A percentile compares a stretch with the other conserved stretches of the same genome.
These are phyloP conservation scores for Eretmocerus hayati DNA, from an alignment of 2,888 invertebrate genomes.

Conservation along the genomic window DNA sequence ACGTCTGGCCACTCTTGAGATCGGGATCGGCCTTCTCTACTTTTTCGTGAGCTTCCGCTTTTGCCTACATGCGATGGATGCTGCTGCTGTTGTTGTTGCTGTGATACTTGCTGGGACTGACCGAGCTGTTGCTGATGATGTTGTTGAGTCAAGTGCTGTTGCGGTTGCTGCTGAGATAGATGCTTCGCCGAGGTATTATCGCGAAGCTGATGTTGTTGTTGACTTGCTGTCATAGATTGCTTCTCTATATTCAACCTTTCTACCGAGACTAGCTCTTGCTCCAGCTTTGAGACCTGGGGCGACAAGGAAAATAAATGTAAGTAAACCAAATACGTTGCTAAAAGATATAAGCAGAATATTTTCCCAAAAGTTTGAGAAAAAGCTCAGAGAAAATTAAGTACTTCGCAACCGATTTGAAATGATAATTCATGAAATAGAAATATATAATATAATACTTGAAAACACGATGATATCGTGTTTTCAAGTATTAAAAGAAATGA, in stretches of 20 bases:
- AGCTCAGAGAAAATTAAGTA: too few species aligned
- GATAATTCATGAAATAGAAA: too few species aligned
- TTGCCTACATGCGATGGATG: slow-evolving; percentile 36
- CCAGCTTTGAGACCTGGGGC: slow-evolving; percentile 62
- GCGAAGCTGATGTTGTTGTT: slow-evolving; percentile 19
- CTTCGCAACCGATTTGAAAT: too few species aligned
- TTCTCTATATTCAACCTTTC: slow-evolving; percentile 67
- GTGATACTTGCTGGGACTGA: slow-evolving; percentile 38
- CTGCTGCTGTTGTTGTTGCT: slow-evolving; percentile 35
- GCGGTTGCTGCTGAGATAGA: slow-evolving; percentile 27
- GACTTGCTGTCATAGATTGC: slow-evolving; percentile 47
- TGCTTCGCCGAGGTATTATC: slow-evolving; percentile 28
- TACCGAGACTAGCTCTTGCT: slow-evolving; percentile 68
- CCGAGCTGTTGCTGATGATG: slow-evolving; percentile 30
- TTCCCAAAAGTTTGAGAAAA: too few species aligned
- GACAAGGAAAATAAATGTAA: too few species aligned
- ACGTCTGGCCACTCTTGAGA: slow-evolving; percentile 90
- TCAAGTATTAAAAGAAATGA: too few species aligned
- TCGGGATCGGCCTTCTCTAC: slow-evolving; percentile 66
- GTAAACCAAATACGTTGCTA: background rate
- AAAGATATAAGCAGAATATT: too few species aligned
- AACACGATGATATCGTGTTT: too few species aligned
- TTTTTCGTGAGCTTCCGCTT: slow-evolving; percentile 54
- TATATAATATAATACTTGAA: too few species aligned
- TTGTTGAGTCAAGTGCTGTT: slow-evolving; percentile 36